Base-by-base conservation (phyloP, 1,140 invertebrate species). In the Nymphalis io region DNA sequence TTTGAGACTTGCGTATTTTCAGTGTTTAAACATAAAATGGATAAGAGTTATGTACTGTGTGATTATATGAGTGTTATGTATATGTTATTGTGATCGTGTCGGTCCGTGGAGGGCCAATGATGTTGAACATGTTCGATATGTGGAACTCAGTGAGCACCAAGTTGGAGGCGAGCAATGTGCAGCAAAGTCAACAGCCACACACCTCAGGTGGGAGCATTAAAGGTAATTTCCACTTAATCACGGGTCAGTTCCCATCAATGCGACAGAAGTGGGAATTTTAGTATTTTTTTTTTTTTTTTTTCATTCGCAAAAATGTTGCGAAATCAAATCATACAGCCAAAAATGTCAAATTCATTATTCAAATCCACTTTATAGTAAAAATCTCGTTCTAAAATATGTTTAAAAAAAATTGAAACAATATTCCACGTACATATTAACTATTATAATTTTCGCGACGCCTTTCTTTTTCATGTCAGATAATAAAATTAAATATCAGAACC, bases 101-200 rank as follows among this genome's bases (percentile, higher is more conserved):
- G 81, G 85, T 83, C 81, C 79, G 74, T 33, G 33, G 20, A 61
- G 81, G 85, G 79, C 79, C 79, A 72, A 87, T 73, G 53, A 91
- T 90, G 88, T 76, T 91, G 81, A 96, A 95, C 92, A 96, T 96
- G 95, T 96, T 96, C 93, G 95, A 96, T 93, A 96, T 96, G 95
- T 96, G 95, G 95, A 96, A 95, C 93, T 95, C 94, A 92, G 95
- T 96, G 85, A 95, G 93, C 93, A 95, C 94, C 81, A 96, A 96
- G 93, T 87, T 96, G 93, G 95, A 96, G 93, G 93, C 94, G 86
- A 92, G 92, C 74, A 93, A 94, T 84, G 93, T 93, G 73, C 94
- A 95, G 86, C 93, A 93, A 74, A 92, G 83, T 76, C 95, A 96
- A 84, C 95, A 95, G 78, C 94, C 94, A 57, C 95, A 95, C 86